Base-by-base conservation (phyloP, 2,113 vertebrate genomes). In the Ophiodon elongatus region DNA sequence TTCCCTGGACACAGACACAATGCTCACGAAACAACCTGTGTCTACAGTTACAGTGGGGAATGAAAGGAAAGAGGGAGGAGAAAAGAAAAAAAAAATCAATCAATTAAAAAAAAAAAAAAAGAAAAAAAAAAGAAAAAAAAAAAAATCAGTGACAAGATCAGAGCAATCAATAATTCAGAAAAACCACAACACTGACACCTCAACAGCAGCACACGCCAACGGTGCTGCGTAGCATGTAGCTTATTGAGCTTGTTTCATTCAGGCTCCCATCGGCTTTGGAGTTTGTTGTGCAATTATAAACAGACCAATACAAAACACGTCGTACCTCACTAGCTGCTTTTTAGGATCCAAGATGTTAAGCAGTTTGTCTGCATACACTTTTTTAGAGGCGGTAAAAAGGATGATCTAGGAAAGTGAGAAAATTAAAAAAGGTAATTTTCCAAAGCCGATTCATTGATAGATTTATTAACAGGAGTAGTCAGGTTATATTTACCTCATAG, bases 301-400 rank as follows among this genome's bases (percentile, higher is more conserved):
- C 23, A 3, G 6, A 70, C 17, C 0, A 19, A 79, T n/a, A 70
- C 2, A 75, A 71, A 60, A 59, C 21, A 72, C 11, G 60, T 27
- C 92, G 91, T 96, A 99, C 98, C 98, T 98, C 93, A 99, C 98
- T 91, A 99, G 96, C 83, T 99, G 97, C 95, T 99, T 99, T 94
- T 99, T 99, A 88, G 98, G 98, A 93, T 99, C 98, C 96, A 99
- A 94, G 92, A 99, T 99, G 94, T 99, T 99, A 92, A 99, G 94
- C 89, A 99, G 93, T 95, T 99, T 99, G 96, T 99, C 98, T 93
- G 98, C 98, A 93, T 99, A 99, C 84, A 99, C 98, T 95, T 99
- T 99, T 96, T 99, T 99, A 94, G 98, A 99, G 91, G 98, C 98
- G 90, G 98, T 99, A 90, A 99, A 99, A 92, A 99, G 98, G 89